Evolutionary conservation across 2,113 vertebrate species (phyloP).

Genomic region (Tragulus kanchil): DNA sequence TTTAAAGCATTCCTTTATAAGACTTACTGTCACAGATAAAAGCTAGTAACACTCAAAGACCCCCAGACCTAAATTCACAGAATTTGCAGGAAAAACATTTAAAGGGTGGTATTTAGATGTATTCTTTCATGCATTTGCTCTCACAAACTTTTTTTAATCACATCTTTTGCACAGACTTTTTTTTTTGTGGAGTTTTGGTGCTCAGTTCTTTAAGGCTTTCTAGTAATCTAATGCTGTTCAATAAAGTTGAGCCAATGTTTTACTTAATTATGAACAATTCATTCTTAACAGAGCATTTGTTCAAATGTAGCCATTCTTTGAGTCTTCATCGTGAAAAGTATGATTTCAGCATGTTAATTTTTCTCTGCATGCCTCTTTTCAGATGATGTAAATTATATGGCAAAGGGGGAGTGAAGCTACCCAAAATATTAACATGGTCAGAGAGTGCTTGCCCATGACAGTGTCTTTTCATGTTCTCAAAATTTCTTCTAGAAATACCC

Average conservation of each 20-base stretch:
- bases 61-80: conserved; percentile 22
- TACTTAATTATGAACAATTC: conserved; percentile 38
- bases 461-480: not conserved
- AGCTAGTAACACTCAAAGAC: conserved; percentile 19
- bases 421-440: not conserved
- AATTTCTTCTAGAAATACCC: not conserved
- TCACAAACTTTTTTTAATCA: not conserved
- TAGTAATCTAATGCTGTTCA: conserved; percentile 35
- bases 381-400: not conserved
- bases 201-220: conserved; percentile 28
- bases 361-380: not conserved
- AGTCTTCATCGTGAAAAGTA: not conserved
- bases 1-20: conserved; percentile 17
- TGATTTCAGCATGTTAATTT: conserved; percentile 14
- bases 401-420: not conserved
- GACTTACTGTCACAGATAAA: conserved; percentile 6
- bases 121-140: not conserved
- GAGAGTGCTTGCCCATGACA: not conserved
- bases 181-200: not conserved
- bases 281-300: not conserved
- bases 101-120: not conserved
- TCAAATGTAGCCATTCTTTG: conserved; percentile 18
- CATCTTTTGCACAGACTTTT: not conserved
- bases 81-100: conserved; percentile 23
- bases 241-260: conserved; percentile 67